Percentiles rank a stretch among this genome's conserved stretches.
Conservation (phyloP, 2,797 vertebrate species). For the Phaenicophaeus curvirostris region DNA sequence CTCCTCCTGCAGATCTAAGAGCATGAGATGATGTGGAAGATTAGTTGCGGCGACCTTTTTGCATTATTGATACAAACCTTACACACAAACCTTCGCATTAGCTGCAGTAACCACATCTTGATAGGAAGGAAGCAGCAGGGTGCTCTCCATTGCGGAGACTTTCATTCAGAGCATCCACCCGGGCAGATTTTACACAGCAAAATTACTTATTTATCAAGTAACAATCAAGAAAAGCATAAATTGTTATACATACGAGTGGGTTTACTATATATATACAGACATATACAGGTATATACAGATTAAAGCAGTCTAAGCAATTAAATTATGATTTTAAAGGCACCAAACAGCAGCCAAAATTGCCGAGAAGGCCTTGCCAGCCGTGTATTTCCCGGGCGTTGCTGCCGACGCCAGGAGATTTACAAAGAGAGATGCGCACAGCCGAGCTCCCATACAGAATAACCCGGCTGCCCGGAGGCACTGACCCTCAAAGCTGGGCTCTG, state of each 20-base stretch:
- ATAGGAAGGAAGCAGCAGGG: neutral
- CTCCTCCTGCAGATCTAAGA: neutral
- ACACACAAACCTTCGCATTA: neutral
- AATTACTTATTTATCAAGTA: neutral
- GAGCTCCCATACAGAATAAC: neutral
- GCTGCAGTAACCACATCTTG: neutral
- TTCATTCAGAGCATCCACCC: neutral
- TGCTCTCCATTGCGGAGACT: neutral
- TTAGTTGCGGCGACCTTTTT: neutral
- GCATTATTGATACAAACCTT: neutral
- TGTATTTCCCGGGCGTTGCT: rapidly evolving
- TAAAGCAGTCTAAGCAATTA: neutral
- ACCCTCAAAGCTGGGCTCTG: neutral
- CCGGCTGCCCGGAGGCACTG: neutral
- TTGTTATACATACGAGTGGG: rapidly evolving
- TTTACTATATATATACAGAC: neutral
- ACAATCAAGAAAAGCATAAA: neutral
- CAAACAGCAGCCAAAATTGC: neutral
- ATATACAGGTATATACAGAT: neutral
- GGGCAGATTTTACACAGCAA: neutral
- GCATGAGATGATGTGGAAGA: neutral
- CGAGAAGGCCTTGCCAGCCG: neutral
- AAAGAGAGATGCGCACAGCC: neutral
- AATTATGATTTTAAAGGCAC: neutral
- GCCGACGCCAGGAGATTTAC: neutral